Conservation (phyloP, 2,797 vertebrate species). For the Rachycentron canadum region DNA sequence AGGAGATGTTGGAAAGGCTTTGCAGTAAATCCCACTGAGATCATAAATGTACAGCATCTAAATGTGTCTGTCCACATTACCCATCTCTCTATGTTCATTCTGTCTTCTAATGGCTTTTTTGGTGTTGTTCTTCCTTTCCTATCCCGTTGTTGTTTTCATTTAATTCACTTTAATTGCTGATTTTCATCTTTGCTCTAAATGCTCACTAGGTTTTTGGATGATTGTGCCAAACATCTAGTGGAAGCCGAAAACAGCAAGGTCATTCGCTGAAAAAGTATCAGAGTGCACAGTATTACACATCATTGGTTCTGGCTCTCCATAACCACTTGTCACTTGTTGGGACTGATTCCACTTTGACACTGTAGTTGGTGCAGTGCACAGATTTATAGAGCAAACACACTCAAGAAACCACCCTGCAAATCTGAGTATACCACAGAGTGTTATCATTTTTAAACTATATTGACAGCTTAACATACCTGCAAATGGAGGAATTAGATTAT, state of each 20-base stretch:
- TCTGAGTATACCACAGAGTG: background rate
- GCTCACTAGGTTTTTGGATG: slow-evolving; percentile 2
- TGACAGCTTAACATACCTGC: no score
- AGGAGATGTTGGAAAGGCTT: slow-evolving; percentile 67
- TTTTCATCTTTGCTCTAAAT: slow-evolving; percentile 2
- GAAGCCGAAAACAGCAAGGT: slow-evolving; percentile 18
- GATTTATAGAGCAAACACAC: background rate
- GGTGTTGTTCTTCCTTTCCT: slow-evolving; percentile 2
- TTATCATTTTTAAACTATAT: background rate
- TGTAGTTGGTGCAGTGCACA: background rate
- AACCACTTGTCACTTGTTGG: slow-evolving; percentile 14
- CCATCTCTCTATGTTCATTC: slow-evolving; percentile 47
- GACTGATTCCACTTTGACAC: slow-evolving; percentile 2
- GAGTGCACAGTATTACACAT: slow-evolving; percentile 2
- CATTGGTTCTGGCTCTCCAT: background rate
- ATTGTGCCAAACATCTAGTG: slow-evolving; percentile 19
- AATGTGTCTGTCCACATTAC: slow-evolving; percentile 56
- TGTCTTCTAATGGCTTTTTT: slow-evolving; percentile 20
- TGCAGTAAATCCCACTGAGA: slow-evolving; percentile 74
- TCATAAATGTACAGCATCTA: slow-evolving; percentile 73
- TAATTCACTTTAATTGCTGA: slow-evolving; percentile 4
- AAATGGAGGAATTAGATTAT: background rate
- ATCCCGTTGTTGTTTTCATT: no score
- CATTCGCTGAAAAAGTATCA: slow-evolving; percentile 25
- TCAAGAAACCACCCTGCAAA: background rate